Base-by-base conservation (phyloP, 2,797 vertebrate genomes). In the Pempheris klunzingeri region DNA sequence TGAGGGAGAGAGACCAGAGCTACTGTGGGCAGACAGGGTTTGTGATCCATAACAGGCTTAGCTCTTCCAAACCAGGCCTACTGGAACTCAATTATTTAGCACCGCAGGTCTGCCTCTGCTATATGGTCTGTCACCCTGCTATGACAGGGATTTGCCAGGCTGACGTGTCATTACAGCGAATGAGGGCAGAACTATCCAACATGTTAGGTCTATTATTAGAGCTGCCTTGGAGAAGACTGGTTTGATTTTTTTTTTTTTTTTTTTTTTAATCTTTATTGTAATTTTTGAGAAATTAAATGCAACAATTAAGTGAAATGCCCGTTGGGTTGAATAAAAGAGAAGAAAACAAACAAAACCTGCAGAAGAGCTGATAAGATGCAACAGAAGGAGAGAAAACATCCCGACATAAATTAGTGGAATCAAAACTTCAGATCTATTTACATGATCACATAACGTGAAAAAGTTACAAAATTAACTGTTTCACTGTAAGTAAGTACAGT, bases 11-110 rank as follows among this genome's bases (percentile, higher is more conserved):
- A 72, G 60, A 65, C 32, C 50, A 36, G 69, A 44, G 67, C 43
- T 3, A 18, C 76, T 71, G 67, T 71, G 59, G 65, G 68, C 47
- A 38, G 32, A 17, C 43, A 15, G 52, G 52, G 68, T 75, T 57
- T 74, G 57, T 85, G 89, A 86, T 87, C 85, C 85, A 84, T 87
- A 83, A 86, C 83, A 67, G 85, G 67, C 78, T 80, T 66, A 74
- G 75, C 7, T 74, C 55, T 77, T 87, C 63, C 83, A 78, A 77
- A 85, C 68, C 82, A 82, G 75, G 67, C 59, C 77, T 60, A 64
- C 77, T 84, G 78, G 73, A 92, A 91, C 89, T 90, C 87, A 89
- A 90, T 92, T 91, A 92, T 90, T 87, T 66, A 85, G 74, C 78
- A 53, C 57, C n/a, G 70, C 88, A 77, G 80, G 77, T 82, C 82